phyloP scores from a whole-genome alignment of 2,888 invertebrate genomes.

The Calliopum simillimum region DNA sequence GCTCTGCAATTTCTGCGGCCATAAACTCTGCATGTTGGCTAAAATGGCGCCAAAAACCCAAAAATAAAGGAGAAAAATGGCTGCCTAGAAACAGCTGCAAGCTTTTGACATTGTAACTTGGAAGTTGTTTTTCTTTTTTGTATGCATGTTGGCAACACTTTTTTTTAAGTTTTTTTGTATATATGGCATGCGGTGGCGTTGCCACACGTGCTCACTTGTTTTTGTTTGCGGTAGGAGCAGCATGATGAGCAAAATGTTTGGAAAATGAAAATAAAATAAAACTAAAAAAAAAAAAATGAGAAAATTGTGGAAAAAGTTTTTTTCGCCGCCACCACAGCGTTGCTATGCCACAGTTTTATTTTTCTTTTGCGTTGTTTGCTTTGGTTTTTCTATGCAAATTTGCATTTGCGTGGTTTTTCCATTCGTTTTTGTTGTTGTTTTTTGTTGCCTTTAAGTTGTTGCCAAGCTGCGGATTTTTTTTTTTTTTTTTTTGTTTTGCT shows the following conservation, averaged over 20 bases:
- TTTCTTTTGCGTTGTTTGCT: too few relatives aligned
- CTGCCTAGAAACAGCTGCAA: conserved; percentile 61
- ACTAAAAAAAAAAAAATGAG: background rate
- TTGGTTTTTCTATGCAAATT: conserved; percentile 7
- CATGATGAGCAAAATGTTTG: background rate
- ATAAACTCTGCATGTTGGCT: too few relatives aligned
- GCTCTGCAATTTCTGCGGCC: conserved; percentile 17
- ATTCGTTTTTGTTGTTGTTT: too few relatives aligned
- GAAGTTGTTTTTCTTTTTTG: conserved; percentile 31
- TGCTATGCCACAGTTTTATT: conserved; percentile 2
- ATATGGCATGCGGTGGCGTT: conserved; percentile 1
- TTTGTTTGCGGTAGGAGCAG: background rate
- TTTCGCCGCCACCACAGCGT: conserved; percentile 3
- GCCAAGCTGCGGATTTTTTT: conserved; percentile 16
- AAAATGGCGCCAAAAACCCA: conserved; percentile 26
- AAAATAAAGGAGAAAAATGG: conserved; percentile 59
- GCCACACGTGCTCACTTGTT: conserved; percentile 16
- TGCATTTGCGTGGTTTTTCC: conserved; percentile 15
- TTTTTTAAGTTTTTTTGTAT: background rate
- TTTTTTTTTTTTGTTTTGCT: background rate
- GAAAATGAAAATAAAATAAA: conserved; percentile 1
- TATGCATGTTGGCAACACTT: conserved; percentile 8
- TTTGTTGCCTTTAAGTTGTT: conserved; percentile 9
- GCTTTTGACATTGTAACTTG: conserved; percentile 29
- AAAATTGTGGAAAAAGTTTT: too few relatives aligned